Evolutionary conservation across 2,888 invertebrate genomes (phyloP).

Genomic region (Campopleginae sp.): DNA sequence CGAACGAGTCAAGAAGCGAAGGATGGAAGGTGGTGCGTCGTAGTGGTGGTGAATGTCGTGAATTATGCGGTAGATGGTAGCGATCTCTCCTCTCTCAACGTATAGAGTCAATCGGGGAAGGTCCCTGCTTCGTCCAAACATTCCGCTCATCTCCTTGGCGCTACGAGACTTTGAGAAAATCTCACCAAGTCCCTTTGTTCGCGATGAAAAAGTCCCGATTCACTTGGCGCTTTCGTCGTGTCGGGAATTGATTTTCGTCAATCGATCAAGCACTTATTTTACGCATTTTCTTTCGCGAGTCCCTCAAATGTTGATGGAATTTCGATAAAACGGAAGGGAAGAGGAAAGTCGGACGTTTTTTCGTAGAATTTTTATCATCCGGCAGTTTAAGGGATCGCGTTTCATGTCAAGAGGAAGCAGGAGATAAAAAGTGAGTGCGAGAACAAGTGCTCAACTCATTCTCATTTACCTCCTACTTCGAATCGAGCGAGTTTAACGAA

Average conservation of each 20-base stretch:
- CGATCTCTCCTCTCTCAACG: slow-evolving; percentile 35
- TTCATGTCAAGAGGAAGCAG: slow-evolving; percentile 2
- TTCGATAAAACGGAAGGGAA: background rate
- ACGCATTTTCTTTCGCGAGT: too few species aligned
- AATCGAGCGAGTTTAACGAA: slow-evolving; percentile 78
- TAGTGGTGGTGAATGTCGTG: slow-evolving; percentile 63
- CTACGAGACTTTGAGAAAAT: background rate
- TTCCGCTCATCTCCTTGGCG: background rate
- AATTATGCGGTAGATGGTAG: slow-evolving; percentile 49
- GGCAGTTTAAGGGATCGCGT: slow-evolving; percentile 19
- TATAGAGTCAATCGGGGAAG: background rate
- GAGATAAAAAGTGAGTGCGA: slow-evolving; percentile 56
- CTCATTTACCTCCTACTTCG: slow-evolving; percentile 81
- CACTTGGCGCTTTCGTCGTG: too few species aligned
- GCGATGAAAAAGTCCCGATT: too few species aligned
- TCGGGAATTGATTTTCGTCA: too few species aligned
- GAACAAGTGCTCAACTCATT: slow-evolving; percentile 75
- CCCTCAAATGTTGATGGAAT: too few species aligned
- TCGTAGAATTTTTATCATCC: background rate
- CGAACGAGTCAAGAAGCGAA: slow-evolving; percentile 50
- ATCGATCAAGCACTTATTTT: too few species aligned
- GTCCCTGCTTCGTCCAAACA: background rate
- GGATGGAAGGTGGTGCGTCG: slow-evolving; percentile 35
- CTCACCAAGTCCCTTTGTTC: too few species aligned
- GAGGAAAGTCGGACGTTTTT: background rate